Base-by-base conservation (phyloP, 2,797 vertebrate genomes). In the Podargus strigoides region DNA sequence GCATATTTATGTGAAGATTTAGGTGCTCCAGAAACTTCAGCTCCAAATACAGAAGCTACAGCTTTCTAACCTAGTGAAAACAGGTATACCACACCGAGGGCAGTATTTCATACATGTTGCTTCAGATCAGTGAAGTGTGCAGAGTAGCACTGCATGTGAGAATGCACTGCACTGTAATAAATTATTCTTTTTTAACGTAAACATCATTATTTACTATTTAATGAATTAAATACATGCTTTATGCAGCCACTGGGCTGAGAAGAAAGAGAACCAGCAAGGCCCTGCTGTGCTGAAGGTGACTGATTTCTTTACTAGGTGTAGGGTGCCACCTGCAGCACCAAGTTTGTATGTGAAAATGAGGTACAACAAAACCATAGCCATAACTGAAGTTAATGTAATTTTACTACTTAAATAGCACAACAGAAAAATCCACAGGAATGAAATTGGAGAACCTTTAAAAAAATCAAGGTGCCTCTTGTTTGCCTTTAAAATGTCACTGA, bases 301-400 rank as follows among this genome's bases (percentile, higher is more conserved):
- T 0, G 30, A 27, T 56, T 89, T 70, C 85, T 94, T 95, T 92
- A 3, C 17, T 84, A 44, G 78, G 85, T 5, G 0, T 42, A 89
- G 85, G 30, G 74, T 85, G 95, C 95, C 96, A 95, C n/a, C 96
- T 97, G 62, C 96, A 92, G 96, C 82, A 90, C 14, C 7, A 52
- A 87, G n/a, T 30, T 20, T 58, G 82, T 42, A 93, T 23, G 30
- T 73, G 62, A 80, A 80, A 90, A 87, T n/a, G 5, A 68, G 1
- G 10, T 32, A 62, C 10, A 27, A 30, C 15, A 39, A 81, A 87
- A 26, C 8, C 14, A 15, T 2, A 69, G 42, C 9, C 11, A 2
- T n/a, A 44, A 70, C 11, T n/a, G 41, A 56, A 83, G 16, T 32
- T 47, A 52, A 20, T 12, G 5, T 2, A 42, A 7, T 36, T 44